Conservation (phyloP, 2,113 vertebrate species). For the Anser brachyrhynchus region DNA sequence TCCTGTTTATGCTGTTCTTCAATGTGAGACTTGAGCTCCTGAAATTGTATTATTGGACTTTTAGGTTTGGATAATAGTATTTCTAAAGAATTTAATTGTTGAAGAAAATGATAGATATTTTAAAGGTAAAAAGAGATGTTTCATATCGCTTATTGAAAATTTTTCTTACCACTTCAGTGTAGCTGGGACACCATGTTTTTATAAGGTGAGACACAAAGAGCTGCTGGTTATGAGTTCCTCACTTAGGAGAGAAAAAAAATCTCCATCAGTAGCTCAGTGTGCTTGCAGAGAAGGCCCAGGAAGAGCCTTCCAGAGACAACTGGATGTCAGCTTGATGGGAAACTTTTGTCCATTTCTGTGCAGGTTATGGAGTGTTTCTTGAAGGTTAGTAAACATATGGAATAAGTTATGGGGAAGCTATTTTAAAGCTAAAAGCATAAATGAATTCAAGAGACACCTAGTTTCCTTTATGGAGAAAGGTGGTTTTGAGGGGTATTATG, state of each 20-base stretch:
- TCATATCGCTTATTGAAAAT: background rate
- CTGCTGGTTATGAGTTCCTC: slow-evolving; percentile 48
- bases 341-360: slow-evolving; percentile 28
- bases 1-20: background rate
- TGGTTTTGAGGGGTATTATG: background rate
- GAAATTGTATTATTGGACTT: background rate
- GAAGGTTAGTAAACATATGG: slow-evolving; percentile 45
- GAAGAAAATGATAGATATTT: slow-evolving; percentile 18
- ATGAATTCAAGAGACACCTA: slow-evolving; percentile 31
- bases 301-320: slow-evolving; percentile 20
- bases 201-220: background rate
- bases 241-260: background rate
- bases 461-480: slow-evolving; percentile 22
- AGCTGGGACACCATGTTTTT: background rate
- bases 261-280: slow-evolving; percentile 28
- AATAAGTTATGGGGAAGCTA: slow-evolving; percentile 27
- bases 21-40: background rate
- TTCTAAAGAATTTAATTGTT: slow-evolving; percentile 17
- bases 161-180: background rate
- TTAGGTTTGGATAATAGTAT: background rate
- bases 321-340: slow-evolving; percentile 47
- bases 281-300: background rate
- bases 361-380: background rate
- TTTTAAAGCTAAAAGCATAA: slow-evolving; percentile 28
- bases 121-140: slow-evolving; percentile 3